Evolutionary conservation across 2,113 vertebrate species (phyloP).

Genomic region (Isurus oxyrinchus): DNA sequence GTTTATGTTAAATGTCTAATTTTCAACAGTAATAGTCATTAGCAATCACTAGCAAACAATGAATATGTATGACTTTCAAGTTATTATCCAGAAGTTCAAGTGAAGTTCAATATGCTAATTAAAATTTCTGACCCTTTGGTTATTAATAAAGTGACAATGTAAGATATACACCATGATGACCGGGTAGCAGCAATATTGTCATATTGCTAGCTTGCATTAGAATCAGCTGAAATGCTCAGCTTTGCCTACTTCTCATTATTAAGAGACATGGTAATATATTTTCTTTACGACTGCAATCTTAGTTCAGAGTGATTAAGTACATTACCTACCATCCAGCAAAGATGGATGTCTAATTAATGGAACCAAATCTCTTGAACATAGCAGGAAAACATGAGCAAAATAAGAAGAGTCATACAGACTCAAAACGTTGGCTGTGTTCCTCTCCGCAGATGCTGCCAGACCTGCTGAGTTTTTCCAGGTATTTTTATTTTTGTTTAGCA

Average conservation of each 20-base stretch:
- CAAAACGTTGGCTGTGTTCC: too few species aligned
- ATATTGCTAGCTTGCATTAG: background rate
- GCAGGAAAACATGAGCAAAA: background rate
- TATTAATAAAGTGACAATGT: background rate
- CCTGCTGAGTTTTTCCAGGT: too few species aligned
- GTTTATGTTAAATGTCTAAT: background rate
- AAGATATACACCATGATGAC: background rate
- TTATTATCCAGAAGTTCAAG: background rate
- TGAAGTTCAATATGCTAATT: background rate
- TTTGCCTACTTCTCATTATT: background rate
- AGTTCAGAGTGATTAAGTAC: background rate
- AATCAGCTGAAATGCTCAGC: background rate
- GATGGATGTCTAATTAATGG: background rate
- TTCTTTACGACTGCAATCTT: background rate
- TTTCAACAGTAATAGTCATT: background rate
- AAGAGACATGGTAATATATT: background rate
- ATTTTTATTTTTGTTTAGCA: background rate
- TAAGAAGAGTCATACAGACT: background rate
- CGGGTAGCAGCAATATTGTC: background rate
- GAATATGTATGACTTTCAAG: background rate
- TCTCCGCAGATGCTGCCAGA: too few species aligned
- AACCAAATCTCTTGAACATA: background rate
- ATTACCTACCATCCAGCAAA: background rate
- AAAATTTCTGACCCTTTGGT: background rate
- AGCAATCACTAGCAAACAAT: background rate